Base-by-base conservation (phyloP, 2,113 vertebrate species). In the Plecturocebus donacophilus region DNA sequence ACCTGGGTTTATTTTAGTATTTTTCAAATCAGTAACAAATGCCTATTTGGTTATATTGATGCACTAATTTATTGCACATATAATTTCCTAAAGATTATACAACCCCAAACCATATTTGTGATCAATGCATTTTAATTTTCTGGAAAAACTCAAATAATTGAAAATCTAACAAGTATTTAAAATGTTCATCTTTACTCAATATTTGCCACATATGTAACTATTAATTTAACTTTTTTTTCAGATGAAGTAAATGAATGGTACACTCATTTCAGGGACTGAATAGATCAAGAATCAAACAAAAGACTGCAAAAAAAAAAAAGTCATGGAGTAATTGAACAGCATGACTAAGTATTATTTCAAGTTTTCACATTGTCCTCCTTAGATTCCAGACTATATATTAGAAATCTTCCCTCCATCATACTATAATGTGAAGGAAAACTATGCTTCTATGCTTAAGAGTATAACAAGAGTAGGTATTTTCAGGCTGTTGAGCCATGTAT, bases 401-500 rank as follows among this genome's bases (percentile, higher is more conserved):
- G 45, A 96, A 92, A 95, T 79, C 21, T 87, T 88, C 35, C 30
- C 23, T 64, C 3, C 61, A 4, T 81, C 47, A 1, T 82, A 47
- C 58, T 96, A 54, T 42, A 88, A 79, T 19, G 45, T 3, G 23
- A 91, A 94, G 85, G 8, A 85, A 96, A 96, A 68, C 14, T 71
- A 14, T 42, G 21, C 45, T 94, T 49, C 14, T 71, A 12, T 38
- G 21, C 52, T 94, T 49, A 54, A 52, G 47, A 86, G 35, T 42
- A 1, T 40, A 84, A 21, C 25, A 87, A 76, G 9, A 66, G 16
- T 75, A 94, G 70, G 71, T 90, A 91, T 94, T 96, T 96, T 97
- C 86, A 98, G 96, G 64, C 77, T 52, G 93, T 14, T 7, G 45
- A 94, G 71, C 52, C 80, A 64, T 85, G 64, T 80, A 97, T 88